These are phyloP conservation scores for Podocnemis expansa DNA, from an alignment of 2,113 vertebrate species.

Conservation along the genomic window DNA sequence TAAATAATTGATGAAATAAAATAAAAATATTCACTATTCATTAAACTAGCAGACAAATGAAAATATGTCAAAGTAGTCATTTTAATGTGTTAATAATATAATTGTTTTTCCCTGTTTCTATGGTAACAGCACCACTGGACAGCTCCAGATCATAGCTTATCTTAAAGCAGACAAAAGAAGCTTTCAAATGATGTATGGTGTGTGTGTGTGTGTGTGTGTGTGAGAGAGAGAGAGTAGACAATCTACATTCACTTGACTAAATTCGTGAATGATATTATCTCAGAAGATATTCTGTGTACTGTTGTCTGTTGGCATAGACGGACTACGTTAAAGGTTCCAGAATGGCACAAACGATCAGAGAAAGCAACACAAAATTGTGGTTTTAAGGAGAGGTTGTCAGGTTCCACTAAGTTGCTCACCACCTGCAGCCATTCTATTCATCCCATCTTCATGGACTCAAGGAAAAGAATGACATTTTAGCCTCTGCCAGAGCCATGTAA, in stretches of 20 bases:
- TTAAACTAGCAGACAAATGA: neutral
- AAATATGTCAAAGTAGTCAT: neutral
- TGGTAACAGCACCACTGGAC: neutral
- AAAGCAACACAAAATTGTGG: neutral
- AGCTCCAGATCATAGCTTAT: neutral
- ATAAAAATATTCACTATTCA: neutral
- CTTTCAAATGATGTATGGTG: neutral
- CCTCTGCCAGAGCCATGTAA: neutral
- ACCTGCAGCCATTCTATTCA: neutral
- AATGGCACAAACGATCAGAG: neutral
- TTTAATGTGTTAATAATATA: neutral
- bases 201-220: no score
- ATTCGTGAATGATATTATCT: neutral
- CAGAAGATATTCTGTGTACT: neutral
- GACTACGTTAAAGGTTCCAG: neutral
- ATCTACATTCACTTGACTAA: neutral
- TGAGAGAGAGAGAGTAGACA: neutral
- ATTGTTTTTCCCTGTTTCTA: neutral
- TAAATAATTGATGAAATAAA: no score
- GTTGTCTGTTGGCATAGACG: neutral
- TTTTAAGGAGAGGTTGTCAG: accelerated
- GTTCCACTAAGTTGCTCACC: neutral
- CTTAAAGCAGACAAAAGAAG: neutral
- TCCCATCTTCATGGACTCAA: neutral
- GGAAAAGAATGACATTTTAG: neutral